phyloP scores from a whole-genome alignment of 2,797 vertebrate species.

The Odontamblyopus rebecca region DNA sequence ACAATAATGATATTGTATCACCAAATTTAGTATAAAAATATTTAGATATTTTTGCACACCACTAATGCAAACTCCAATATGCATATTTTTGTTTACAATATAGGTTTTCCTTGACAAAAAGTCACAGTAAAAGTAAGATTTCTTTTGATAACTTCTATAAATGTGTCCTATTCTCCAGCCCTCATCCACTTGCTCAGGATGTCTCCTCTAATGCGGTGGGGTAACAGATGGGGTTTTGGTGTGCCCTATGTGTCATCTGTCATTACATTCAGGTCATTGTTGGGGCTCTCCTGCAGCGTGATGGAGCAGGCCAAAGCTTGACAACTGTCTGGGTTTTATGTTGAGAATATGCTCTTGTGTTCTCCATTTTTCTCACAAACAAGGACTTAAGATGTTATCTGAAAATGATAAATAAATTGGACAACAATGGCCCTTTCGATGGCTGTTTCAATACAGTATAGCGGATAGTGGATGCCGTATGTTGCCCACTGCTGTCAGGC shows the following conservation, averaged over 20 bases:
- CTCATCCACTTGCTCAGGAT: constrained; percentile 1
- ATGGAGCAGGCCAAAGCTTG: constrained; percentile 71
- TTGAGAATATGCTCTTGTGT: constrained; percentile 39
- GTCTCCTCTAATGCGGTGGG: constrained; percentile 38
- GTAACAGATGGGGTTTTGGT: constrained; percentile 76
- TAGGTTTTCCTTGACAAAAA: too few relatives aligned
- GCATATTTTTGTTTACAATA: too few relatives aligned
- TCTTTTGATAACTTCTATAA: background rate
- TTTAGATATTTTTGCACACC: too few relatives aligned
- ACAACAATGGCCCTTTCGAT: constrained; percentile 6
- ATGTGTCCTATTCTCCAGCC: background rate
- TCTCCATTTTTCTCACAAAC: constrained; percentile 35
- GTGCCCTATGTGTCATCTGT: constrained; percentile 76
- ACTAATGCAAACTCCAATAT: too few relatives aligned
- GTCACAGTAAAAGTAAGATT: background rate
- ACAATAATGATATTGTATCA: too few relatives aligned
- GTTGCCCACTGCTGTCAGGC: constrained; percentile 10
- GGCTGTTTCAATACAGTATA: constrained; percentile 5
- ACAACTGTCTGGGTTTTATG: constrained; percentile 64
- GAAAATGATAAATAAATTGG: constrained; percentile 12
- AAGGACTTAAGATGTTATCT: constrained; percentile 30
- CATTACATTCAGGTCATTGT: constrained; percentile 80
- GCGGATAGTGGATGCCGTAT: constrained; percentile 3
- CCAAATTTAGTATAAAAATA: too few relatives aligned
- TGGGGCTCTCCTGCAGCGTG: constrained; percentile 68